Base-by-base conservation (phyloP, 2,113 vertebrate species). In the Salvelinus namaycush region DNA sequence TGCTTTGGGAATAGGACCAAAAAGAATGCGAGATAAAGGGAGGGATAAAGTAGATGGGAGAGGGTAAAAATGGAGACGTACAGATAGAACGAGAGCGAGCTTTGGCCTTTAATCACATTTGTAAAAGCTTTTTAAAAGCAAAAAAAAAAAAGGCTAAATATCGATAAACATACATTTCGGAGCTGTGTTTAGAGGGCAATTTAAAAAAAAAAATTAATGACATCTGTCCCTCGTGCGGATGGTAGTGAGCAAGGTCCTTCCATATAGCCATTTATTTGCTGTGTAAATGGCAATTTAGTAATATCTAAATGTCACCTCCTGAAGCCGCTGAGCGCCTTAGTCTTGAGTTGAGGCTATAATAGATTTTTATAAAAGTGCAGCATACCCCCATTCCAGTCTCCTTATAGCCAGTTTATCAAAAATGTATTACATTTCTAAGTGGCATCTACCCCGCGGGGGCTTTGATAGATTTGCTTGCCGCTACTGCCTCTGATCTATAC, bases 401-500 rank as follows among this genome's bases (percentile, higher is more conserved):
- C 82, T 88, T 89, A 92, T 88, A 87, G 88, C 82, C 89, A 90
- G 90, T 84, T 90, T 90, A 91, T 87, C 76, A 81, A 81, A 87
- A 86, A 88, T 85, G 84, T 86, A 87, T 88, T 87, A 86, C 84
- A 88, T 88, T 81, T 88, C 83, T 73, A 87, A 87, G 85, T 86
- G 87, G 87, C 83, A 77, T 85, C 87, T 82, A 83, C 81, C 81
- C 79, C 79, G 62, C 72, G 74, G 77, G 70, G 44, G 67, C 78
- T 86, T 78, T 87, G 85, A 91, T 91, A 85, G 88, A 92, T 91
- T 91, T 78, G 88, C 88, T 90, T 89, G 91, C 82, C 72, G 54
- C 5, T 66, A 72, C 78, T 82, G 69, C 86, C 77, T 82, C 73
- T 76, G 83, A 86, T 85, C 83, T 83, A 87, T 85, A 84, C 80